phyloP scores from a whole-genome alignment of 2,113 vertebrate genomes.

The Cichladusa arquata region DNA sequence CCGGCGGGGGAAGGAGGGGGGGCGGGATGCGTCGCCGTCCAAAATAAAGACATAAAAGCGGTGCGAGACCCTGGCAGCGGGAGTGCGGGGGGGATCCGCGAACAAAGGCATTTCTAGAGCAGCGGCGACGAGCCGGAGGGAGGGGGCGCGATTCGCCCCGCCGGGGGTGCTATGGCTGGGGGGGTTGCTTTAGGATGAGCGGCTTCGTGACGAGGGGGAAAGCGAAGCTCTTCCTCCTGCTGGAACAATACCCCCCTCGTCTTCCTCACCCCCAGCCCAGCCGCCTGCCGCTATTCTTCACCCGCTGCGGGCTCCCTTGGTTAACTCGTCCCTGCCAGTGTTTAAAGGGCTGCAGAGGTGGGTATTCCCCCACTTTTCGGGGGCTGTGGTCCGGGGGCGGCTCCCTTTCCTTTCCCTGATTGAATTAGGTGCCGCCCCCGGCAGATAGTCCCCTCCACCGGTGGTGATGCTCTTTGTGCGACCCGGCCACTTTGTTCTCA shows the following conservation, averaged over 20 bases:
- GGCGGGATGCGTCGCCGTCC: background rate
- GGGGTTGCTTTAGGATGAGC: background rate
- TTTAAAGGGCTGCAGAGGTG: background rate
- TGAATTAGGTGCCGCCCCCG: background rate
- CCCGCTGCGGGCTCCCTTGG: background rate
- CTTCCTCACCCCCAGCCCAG: background rate
- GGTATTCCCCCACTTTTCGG: background rate
- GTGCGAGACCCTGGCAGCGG: background rate
- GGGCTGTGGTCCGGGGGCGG: background rate
- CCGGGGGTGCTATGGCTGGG: background rate
- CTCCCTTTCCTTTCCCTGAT: background rate
- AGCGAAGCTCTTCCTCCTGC: background rate
- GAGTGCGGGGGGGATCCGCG: background rate
- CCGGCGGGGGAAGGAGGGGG: background rate
- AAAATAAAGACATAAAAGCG: background rate
- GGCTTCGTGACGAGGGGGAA: background rate
- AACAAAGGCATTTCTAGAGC: conserved; percentile 70
- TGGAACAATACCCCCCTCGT: background rate
- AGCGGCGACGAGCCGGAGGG: conserved; percentile 51
- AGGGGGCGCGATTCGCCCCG: background rate
- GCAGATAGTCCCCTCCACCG: background rate
- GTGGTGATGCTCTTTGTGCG: conserved; percentile 25
- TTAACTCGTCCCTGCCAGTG: background rate
- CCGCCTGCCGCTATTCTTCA: background rate
- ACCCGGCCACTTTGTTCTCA: conserved; percentile 88